Evolutionary conservation across 2,797 vertebrate species (phyloP).

Genomic region (Rhabdophis nuchalis): DNA sequence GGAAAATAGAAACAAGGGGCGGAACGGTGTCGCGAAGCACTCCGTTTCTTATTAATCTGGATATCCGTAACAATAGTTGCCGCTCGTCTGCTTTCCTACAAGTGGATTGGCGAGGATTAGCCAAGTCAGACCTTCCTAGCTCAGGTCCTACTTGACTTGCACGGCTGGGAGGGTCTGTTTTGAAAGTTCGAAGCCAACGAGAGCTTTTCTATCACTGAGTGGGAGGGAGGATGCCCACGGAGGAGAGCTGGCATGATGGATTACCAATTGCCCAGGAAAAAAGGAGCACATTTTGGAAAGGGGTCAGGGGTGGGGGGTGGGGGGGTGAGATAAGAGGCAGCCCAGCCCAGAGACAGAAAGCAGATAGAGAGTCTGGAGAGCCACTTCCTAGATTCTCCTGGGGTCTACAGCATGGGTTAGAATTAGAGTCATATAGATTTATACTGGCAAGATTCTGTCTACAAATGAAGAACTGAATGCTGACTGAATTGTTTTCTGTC

Average conservation of each 20-base stretch:
- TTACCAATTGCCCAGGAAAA: not conserved
- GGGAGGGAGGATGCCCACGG: not conserved
- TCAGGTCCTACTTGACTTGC: not conserved
- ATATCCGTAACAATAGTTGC: not conserved
- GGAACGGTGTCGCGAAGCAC: not conserved
- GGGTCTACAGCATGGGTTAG: not conserved
- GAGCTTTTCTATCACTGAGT: not conserved
- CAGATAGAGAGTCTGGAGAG: not conserved
- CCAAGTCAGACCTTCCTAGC: not conserved
- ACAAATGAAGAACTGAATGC: not conserved
- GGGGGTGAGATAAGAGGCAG: not conserved
- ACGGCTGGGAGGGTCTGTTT: not conserved
- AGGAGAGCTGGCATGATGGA: not conserved
- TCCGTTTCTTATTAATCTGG: not conserved
- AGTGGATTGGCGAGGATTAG: not conserved
- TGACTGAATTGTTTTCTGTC: not conserved
- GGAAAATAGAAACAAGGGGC: not conserved
- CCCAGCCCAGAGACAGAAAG: not conserved
- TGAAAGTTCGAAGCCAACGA: not conserved
- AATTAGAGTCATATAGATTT: not conserved
- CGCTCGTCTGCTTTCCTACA: not conserved
- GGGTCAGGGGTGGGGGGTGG: too few relatives aligned
- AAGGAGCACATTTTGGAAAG: not conserved
- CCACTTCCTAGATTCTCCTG: not conserved
- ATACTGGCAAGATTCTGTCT: not conserved